phyloP scores from a whole-genome alignment of 2,113 vertebrate genomes.

The Vireo altiloquus region DNA sequence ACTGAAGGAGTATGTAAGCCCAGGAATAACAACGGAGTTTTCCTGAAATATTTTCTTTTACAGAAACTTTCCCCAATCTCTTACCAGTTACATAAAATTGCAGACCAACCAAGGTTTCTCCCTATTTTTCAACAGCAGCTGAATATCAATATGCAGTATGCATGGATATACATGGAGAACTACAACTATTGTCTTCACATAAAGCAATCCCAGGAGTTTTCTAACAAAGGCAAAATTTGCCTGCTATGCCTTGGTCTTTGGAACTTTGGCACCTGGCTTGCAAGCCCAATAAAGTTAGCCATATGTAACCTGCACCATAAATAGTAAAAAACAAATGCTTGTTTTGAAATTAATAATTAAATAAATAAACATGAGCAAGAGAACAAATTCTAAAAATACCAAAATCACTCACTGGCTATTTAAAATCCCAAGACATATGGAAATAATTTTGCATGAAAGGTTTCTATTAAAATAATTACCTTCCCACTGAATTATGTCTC shows the following conservation, averaged over 20 bases:
- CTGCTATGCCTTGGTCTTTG: neutral
- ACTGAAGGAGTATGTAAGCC: neutral
- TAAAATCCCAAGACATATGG: neutral
- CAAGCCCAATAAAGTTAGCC: neutral
- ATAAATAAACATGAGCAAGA: neutral
- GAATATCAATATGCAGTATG: neutral
- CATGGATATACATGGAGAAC: neutral
- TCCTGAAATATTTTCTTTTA: neutral
- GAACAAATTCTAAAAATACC: conserved; percentile 15
- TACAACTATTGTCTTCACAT: neutral
- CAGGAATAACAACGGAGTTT: neutral
- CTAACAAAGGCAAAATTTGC: neutral
- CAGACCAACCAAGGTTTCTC: neutral
- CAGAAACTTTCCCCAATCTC: neutral
- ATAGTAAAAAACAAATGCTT: neutral
- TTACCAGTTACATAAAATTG: neutral
- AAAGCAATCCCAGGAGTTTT: neutral
- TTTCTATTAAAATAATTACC: conserved; percentile 49
- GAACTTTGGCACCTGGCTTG: neutral
- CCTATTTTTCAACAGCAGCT: neutral
- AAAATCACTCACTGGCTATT: neutral
- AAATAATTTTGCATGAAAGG: conserved; percentile 14
- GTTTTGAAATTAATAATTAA: neutral
- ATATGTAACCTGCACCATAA: neutral
- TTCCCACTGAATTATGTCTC: conserved; percentile 24